Conservation (phyloP, 2,888 invertebrate genomes). For the Prosopocoilus inquinatus region DNA sequence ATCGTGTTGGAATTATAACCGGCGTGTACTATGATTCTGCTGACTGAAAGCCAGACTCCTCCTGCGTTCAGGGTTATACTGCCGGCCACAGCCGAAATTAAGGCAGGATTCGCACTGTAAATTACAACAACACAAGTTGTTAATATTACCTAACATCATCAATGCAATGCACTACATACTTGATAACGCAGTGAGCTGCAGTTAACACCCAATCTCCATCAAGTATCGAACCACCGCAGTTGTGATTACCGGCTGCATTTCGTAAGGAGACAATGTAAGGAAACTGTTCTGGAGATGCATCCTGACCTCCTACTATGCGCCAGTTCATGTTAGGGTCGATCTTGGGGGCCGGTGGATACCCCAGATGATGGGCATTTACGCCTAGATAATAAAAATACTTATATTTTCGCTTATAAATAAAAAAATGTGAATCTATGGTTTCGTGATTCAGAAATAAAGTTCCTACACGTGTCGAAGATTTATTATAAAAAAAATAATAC, state of each 20-base stretch:
- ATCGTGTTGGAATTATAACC: neutral
- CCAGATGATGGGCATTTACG: no score
- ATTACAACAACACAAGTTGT: no score
- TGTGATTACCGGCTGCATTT: slow-evolving; percentile 21
- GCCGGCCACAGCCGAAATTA: neutral
- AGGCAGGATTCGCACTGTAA: no score
- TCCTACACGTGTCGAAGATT: no score
- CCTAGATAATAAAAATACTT: no score
- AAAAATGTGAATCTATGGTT: no score
- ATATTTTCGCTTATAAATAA: no score
- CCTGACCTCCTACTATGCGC: slow-evolving; percentile 56
- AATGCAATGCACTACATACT: neutral
- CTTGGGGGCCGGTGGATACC: neutral
- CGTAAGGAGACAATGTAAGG: slow-evolving; percentile 58
- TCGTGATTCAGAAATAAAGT: no score
- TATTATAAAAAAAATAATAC: no score
- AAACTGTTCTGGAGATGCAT: slow-evolving; percentile 54
- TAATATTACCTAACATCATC: no score
- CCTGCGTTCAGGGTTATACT: neutral
- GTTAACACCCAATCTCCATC: slow-evolving; percentile 8
- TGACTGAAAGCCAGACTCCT: neutral
- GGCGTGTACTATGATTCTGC: neutral
- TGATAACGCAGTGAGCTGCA: slow-evolving; percentile 9
- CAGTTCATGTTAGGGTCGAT: slow-evolving; percentile 8
- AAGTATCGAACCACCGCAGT: slow-evolving; percentile 10